Percentiles rank a stretch among this genome's conserved stretches.
phyloP scores from a whole-genome alignment of 2,113 vertebrate species.

The Mirza zaza region DNA sequence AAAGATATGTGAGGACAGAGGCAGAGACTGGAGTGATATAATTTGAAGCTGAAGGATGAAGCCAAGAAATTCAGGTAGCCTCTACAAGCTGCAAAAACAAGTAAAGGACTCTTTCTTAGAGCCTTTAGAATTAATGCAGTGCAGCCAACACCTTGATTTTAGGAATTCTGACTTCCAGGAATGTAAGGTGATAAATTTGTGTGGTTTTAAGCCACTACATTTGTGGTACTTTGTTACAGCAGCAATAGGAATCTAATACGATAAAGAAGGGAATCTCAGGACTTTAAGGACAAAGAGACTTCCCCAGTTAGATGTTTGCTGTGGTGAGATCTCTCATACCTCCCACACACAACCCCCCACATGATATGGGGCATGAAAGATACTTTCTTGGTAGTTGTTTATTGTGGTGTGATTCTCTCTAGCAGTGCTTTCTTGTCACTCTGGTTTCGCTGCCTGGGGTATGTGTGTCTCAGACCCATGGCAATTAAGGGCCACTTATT shows the following conservation, averaged over 20 bases:
- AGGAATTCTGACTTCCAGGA: background rate
- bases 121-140: background rate
- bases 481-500: background rate
- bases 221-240: background rate
- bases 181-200: no score
- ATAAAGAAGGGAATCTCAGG: background rate
- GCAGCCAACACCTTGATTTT: background rate
- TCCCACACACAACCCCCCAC: accelerated
- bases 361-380: background rate
- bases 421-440: background rate
- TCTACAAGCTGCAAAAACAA: background rate
- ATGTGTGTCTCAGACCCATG: background rate
- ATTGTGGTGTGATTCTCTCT: background rate
- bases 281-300: background rate
- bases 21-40: background rate
- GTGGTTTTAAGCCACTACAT: background rate
- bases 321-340: no score
- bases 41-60: no score
- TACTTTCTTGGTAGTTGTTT: background rate
- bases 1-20: background rate
- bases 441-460: background rate
- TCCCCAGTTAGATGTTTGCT: background rate
- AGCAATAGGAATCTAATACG: background rate
- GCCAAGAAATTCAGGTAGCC: background rate
- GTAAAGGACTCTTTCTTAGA: background rate